These are phyloP conservation scores for Ophioninae sp. DNA, from an alignment of 2,888 invertebrate genomes.

Conservation along the genomic window DNA sequence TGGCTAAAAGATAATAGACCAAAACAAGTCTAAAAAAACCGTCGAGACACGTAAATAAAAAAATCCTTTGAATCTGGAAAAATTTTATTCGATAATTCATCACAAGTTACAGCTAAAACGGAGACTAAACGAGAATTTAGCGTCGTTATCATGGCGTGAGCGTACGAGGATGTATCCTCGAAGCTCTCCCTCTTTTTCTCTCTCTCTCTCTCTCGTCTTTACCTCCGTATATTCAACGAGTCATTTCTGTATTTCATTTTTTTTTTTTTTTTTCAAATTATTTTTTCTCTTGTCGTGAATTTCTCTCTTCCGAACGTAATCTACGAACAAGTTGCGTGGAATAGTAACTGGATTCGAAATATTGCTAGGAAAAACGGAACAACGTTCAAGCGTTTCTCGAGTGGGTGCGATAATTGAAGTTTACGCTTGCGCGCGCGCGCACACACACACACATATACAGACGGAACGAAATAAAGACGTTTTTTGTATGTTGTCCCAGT, in stretches of 20 bases:
- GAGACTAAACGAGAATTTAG: constrained; percentile 52
- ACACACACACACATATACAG: background rate
- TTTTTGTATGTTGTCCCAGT: constrained; percentile 13
- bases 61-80: constrained; percentile 47
- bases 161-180: constrained; percentile 15
- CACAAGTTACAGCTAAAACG: constrained; percentile 59
- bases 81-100: constrained; percentile 60
- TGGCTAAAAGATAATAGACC: background rate
- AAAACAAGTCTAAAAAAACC: background rate
- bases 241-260: constrained; percentile 10
- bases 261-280: too few relatives aligned
- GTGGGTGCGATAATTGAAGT: constrained; percentile 8
- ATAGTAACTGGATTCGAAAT: constrained; percentile 37
- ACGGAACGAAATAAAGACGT: constrained; percentile 19
- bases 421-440: background rate
- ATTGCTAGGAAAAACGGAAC: constrained; percentile 9
- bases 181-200: background rate
- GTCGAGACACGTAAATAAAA: background rate
- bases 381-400: constrained; percentile 11
- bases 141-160: constrained; percentile 41
- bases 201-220: background rate
- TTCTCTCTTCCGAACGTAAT: constrained; percentile 6
- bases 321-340: constrained; percentile 31
- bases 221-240: constrained; percentile 15
- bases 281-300: background rate